Conservation (phyloP, 1,140 invertebrate genomes). For the Drosophila arizonae region DNA sequence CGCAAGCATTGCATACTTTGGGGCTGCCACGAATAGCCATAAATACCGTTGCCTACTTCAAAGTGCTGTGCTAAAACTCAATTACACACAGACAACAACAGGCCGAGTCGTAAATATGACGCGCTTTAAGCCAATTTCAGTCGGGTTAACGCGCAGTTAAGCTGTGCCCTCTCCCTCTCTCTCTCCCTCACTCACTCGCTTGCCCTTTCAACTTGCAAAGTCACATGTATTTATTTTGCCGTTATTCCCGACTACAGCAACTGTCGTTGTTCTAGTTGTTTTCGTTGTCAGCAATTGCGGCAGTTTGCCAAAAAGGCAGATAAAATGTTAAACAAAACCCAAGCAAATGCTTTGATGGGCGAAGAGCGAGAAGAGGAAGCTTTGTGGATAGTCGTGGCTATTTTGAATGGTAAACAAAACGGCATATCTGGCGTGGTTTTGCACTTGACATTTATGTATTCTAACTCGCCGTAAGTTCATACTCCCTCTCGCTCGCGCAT, state of each 20-base stretch:
- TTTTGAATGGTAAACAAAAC: conserved; percentile 43
- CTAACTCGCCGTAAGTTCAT: conserved; percentile 1
- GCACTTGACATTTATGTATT: conserved; percentile 40
- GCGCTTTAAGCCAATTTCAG: conserved; percentile 51
- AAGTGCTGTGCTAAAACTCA: conserved; percentile 18
- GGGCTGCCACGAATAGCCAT: not conserved
- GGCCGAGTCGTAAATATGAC: conserved; percentile 56
- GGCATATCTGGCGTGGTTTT: conserved; percentile 5
- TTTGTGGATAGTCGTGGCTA: not conserved
- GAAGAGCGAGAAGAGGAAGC: too few relatives aligned
- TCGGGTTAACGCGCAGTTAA: conserved; percentile 65
- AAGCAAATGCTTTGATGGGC: conserved; percentile 6
- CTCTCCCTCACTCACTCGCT: not conserved
- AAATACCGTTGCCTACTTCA: conserved; percentile 37
- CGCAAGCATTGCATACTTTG: conserved; percentile 38
- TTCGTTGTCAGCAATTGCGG: conserved; percentile 47
- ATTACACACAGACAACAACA: conserved; percentile 46
- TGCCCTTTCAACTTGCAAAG: not conserved
- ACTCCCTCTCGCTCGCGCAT: not conserved
- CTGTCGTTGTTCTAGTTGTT: conserved; percentile 20
- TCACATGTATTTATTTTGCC: conserved; percentile 12
- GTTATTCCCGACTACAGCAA: conserved; percentile 18
- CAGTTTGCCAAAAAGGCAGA: conserved; percentile 62
- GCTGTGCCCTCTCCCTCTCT: not conserved
- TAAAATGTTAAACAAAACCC: conserved; percentile 39